Conservation (phyloP, 2,888 invertebrate genomes). For the Chouioia cunea region DNA sequence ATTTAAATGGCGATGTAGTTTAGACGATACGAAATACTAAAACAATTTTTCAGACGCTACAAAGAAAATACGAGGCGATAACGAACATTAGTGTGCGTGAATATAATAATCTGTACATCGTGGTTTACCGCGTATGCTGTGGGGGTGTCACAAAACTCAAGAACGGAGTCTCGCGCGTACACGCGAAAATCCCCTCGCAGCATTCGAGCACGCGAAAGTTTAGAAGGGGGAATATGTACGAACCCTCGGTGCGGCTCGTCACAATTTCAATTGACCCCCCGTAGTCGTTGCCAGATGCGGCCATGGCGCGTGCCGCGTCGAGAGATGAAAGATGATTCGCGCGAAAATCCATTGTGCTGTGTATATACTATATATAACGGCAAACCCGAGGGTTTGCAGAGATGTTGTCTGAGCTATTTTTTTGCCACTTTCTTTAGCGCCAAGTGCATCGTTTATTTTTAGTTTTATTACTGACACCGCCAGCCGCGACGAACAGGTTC, state of each 20-base stretch:
- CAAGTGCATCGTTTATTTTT: slow-evolving; percentile 53
- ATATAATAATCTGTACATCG: slow-evolving; percentile 37
- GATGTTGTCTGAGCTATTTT: slow-evolving; percentile 32
- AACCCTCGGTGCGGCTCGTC: slow-evolving; percentile 47
- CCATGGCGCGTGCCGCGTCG: slow-evolving; percentile 64
- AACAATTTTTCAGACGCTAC: no score
- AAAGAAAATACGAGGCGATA: no score
- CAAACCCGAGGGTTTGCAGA: slow-evolving; percentile 22
- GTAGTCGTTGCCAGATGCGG: slow-evolving; percentile 63
- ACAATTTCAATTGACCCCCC: slow-evolving; percentile 66
- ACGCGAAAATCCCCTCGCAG: slow-evolving; percentile 18
- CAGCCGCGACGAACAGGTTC: slow-evolving; percentile 55
- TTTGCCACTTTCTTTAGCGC: slow-evolving; percentile 37
- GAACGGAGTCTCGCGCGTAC: neutral
- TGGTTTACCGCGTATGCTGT: slow-evolving; percentile 33
- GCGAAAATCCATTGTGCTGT: slow-evolving; percentile 56
- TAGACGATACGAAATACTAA: no score
- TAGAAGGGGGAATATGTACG: slow-evolving; percentile 3
- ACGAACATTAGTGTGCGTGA: slow-evolving; percentile 8
- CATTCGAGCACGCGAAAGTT: neutral
- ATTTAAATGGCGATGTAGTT: no score
- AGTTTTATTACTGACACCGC: slow-evolving; percentile 51
- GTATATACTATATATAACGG: slow-evolving; percentile 8
- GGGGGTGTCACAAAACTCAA: neutral
- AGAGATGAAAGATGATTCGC: slow-evolving; percentile 64